Evolutionary conservation across 2,888 invertebrate species (phyloP).

Genomic region (Cerastoderma edule): DNA sequence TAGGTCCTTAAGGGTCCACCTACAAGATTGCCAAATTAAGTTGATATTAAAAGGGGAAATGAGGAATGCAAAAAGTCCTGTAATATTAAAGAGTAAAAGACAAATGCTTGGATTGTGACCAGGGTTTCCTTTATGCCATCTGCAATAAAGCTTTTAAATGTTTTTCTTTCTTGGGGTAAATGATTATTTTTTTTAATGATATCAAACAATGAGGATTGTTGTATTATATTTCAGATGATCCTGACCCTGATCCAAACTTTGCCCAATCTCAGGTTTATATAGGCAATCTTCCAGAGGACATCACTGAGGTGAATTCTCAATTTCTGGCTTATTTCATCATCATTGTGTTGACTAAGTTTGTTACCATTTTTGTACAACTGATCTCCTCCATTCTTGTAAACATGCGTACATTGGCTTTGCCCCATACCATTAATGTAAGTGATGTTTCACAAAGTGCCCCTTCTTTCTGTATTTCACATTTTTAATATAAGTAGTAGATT

Average conservation of each 20-base stretch:
- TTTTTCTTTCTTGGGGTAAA: background rate
- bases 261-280: constrained; percentile 40
- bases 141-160: background rate
- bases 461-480: background rate
- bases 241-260: constrained; percentile 33
- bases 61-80: too few species aligned
- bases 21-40: too few species aligned
- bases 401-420: background rate
- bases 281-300: constrained; percentile 31
- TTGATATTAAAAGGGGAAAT: too few species aligned
- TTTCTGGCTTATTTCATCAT: background rate
- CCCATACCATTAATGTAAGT: background rate
- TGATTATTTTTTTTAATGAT: background rate
- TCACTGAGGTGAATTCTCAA: constrained; percentile 25
- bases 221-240: constrained; percentile 7
- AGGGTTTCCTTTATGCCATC: background rate
- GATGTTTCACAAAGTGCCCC: background rate
- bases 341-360: too few species aligned
- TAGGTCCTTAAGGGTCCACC: too few species aligned
- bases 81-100: too few species aligned
- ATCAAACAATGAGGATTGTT: background rate
- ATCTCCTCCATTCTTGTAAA: background rate
- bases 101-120: too few species aligned
- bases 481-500: background rate
- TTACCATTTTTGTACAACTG: too few species aligned